Evolutionary conservation across 2,888 invertebrate genomes (phyloP).

Genomic region (Stenodema calcarata): DNA sequence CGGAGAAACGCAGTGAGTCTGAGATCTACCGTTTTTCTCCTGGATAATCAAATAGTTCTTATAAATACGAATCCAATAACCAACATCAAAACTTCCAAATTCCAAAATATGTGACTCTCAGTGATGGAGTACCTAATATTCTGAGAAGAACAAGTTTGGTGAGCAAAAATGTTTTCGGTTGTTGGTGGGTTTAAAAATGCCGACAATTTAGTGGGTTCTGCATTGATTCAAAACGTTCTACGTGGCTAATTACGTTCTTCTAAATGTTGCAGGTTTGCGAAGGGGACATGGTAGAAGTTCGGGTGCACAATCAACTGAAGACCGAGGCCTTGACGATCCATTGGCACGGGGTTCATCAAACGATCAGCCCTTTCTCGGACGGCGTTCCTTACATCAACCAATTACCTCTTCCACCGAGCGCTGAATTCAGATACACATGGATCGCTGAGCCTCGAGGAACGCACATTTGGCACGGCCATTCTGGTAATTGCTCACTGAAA

Average conservation of each 20-base stretch:
- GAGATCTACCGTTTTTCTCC: too few species aligned
- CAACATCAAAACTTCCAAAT: too few species aligned
- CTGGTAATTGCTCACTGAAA: conserved; percentile 29
- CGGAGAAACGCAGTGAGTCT: too few species aligned
- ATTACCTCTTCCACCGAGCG: conserved; percentile 62
- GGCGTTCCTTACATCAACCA: conserved; percentile 63
- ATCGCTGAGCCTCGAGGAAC: conserved; percentile 61
- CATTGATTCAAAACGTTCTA: too few species aligned
- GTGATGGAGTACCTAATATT: too few species aligned
- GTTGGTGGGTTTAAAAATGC: too few species aligned
- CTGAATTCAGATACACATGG: conserved; percentile 61
- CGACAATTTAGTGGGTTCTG: too few species aligned
- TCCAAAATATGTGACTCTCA: too few species aligned
- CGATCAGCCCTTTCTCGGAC: conserved; percentile 61
- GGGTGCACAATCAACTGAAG: conserved; percentile 62
- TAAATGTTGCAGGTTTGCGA: conserved; percentile 62
- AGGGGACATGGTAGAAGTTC: conserved; percentile 63
- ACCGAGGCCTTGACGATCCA: conserved; percentile 64
- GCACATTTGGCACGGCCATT: conserved; percentile 63
- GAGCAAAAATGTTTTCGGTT: too few species aligned
- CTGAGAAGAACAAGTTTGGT: too few species aligned
- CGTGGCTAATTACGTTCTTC: not conserved
- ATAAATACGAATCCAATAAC: too few species aligned
- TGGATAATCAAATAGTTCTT: too few species aligned
- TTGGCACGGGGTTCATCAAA: conserved; percentile 65